A percentile compares a stretch with the other conserved stretches of the same genome.
Evolutionary conservation across 2,888 invertebrate species (phyloP).

Genomic region (Eristalis intricaria): DNA sequence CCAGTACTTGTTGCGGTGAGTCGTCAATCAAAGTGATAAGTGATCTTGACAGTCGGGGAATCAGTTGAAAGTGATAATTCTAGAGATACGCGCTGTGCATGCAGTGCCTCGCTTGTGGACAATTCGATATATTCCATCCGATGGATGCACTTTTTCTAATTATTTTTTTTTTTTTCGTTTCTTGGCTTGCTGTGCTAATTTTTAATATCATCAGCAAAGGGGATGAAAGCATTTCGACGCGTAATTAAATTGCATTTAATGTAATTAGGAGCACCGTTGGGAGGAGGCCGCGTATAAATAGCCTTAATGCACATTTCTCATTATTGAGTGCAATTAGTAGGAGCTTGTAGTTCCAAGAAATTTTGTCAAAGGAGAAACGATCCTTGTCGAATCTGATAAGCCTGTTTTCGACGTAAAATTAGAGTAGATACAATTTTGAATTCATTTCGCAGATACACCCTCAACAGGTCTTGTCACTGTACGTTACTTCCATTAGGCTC

Average conservation of each 20-base stretch:
- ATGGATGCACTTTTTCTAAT: conserved; percentile 10
- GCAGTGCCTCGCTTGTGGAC: conserved; percentile 57
- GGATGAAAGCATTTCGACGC: conserved; percentile 8
- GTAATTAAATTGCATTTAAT: conserved; percentile 52
- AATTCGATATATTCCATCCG: conserved; percentile 63
- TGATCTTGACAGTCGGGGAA: conserved; percentile 69
- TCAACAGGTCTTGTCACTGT: too few species aligned
- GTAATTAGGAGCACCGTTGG: conserved; percentile 29
- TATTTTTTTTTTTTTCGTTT: conserved; percentile 1
- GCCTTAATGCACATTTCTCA: background rate
- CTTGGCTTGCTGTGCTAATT: conserved; percentile 30
- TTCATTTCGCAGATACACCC: too few species aligned
- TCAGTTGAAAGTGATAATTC: conserved; percentile 71
- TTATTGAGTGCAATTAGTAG: background rate
- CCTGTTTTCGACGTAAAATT: too few species aligned
- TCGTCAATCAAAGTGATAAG: conserved; percentile 72
- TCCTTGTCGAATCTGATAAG: background rate
- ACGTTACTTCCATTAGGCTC: too few species aligned
- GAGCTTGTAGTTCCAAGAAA: background rate
- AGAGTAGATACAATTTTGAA: too few species aligned
- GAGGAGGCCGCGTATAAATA: background rate
- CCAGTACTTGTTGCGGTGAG: conserved; percentile 61
- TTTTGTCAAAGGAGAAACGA: background rate
- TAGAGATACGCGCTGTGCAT: conserved; percentile 69
- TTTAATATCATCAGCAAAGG: conserved; percentile 50